phyloP scores from a whole-genome alignment of 2,113 vertebrate genomes.

The Stegastes partitus region DNA sequence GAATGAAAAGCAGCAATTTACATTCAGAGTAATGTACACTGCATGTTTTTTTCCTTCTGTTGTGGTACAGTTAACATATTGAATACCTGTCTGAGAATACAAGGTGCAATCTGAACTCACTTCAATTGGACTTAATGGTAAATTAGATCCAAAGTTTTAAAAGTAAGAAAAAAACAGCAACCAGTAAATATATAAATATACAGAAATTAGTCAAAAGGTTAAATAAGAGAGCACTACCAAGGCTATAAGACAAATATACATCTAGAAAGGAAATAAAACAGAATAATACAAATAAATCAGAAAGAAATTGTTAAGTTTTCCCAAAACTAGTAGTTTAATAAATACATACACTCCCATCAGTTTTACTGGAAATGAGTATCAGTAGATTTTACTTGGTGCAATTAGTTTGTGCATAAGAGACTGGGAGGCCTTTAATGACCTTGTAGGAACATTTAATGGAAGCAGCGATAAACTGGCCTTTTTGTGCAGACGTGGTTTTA shows the following conservation, averaged over 20 bases:
- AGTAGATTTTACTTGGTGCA: neutral
- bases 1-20: slow-evolving; percentile 27
- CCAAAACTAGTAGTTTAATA: neutral
- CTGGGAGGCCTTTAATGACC: neutral
- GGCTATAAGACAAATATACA: neutral
- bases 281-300: neutral
- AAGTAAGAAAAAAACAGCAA: slow-evolving; percentile 2
- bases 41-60: neutral
- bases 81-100: neutral
- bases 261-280: neutral
- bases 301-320: slow-evolving; percentile 3
- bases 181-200: neutral
- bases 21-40: slow-evolving; percentile 12
- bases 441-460: slow-evolving; percentile 11
- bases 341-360: neutral
- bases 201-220: neutral
- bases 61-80: slow-evolving; percentile 5
- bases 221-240: neutral
- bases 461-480: slow-evolving; percentile 25
- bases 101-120: neutral
- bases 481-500: slow-evolving; percentile 20
- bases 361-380: neutral
- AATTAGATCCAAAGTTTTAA: neutral
- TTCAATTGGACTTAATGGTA: neutral
- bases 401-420: slow-evolving; percentile 10